Evolutionary conservation across 2,113 vertebrate genomes (phyloP).

Genomic region (Euleptes europaea): DNA sequence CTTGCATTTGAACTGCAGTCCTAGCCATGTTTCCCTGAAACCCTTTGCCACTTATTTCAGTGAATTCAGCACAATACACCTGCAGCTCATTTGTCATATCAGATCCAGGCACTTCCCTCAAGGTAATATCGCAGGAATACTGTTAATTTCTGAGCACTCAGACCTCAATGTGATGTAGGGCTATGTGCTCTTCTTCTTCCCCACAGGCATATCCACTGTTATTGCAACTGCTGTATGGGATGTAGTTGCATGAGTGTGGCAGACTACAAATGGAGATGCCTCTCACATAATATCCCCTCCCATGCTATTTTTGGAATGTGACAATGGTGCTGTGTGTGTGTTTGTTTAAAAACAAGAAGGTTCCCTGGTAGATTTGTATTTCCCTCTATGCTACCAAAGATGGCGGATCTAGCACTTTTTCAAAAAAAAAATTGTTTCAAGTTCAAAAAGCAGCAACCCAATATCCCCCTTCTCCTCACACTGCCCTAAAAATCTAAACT

Average conservation of each 20-base stretch:
- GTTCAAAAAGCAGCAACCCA: not conserved
- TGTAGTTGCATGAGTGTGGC: not conserved
- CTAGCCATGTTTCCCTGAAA: not conserved
- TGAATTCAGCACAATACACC: not conserved
- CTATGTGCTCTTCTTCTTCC: not conserved
- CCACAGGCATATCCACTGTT: not conserved
- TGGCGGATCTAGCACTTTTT: not conserved
- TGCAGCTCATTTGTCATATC: not conserved
- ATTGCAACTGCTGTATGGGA: not conserved
- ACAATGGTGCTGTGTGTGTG: too few species aligned
- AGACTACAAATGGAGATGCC: not conserved
- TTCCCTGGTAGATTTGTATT: not conserved
- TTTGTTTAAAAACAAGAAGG: not conserved
- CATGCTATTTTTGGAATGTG: not conserved
- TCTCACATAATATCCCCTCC: not conserved
- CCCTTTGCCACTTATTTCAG: not conserved
- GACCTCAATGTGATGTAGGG: not conserved
- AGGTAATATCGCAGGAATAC: not conserved
- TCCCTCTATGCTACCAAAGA: not conserved
- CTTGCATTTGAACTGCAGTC: not conserved
- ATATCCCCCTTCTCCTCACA: not conserved
- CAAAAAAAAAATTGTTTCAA: not conserved
- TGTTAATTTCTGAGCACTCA: not conserved
- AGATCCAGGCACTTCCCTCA: not conserved
- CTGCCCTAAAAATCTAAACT: not conserved